Conservation (phyloP, 2,113 vertebrate species). For the Lepisosteus oculatus region DNA sequence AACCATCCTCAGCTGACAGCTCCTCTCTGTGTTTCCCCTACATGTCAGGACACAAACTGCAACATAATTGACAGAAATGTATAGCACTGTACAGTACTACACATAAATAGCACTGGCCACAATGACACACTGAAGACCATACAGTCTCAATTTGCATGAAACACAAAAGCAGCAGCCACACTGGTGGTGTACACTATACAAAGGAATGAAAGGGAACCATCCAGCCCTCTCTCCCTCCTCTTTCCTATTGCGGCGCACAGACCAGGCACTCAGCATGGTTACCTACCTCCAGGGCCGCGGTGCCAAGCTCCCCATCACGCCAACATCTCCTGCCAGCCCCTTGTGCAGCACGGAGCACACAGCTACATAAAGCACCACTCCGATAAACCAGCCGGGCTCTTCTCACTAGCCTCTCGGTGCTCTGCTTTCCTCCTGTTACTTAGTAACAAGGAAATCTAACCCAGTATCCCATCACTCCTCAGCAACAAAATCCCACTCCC, state of each 20-base stretch:
- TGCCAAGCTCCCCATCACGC: constrained; percentile 4
- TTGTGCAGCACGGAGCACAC: background rate
- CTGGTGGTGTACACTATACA: background rate
- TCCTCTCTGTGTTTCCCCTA: too few species aligned
- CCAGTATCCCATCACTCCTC: constrained; percentile 39
- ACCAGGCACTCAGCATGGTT: constrained; percentile 17
- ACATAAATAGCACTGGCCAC: too few species aligned
- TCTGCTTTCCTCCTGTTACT: constrained; percentile 42
- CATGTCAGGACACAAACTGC: too few species aligned
- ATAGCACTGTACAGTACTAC: too few species aligned
- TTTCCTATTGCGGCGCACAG: background rate
- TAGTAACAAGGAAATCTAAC: constrained; percentile 58
- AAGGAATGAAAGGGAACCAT: background rate
- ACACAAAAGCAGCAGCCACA: background rate
- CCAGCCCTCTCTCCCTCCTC: background rate
- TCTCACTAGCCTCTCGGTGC: constrained; percentile 21
- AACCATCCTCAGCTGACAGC: too few species aligned
- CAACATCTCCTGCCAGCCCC: background rate
- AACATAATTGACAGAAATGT: too few species aligned
- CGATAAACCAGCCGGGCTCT: background rate
- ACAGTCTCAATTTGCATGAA: background rate
- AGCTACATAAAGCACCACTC: background rate
- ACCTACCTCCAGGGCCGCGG: constrained; percentile 14
- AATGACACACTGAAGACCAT: too few species aligned
- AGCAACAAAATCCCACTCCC: constrained; percentile 6